phyloP scores from a whole-genome alignment of 2,113 vertebrate genomes.

The Glareola pratincola region DNA sequence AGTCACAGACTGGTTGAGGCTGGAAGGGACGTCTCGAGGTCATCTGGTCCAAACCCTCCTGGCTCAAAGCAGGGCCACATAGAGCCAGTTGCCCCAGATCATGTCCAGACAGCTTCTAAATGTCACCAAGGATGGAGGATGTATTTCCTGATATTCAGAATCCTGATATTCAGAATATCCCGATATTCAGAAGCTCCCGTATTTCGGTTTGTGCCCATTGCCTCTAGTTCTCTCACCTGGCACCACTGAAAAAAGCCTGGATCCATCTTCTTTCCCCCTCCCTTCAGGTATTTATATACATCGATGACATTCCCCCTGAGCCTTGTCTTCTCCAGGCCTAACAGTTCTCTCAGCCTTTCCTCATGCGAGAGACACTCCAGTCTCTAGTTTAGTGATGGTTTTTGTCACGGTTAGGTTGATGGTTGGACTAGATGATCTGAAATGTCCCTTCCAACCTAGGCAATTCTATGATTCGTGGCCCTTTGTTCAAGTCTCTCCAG shows the following conservation, averaged over 20 bases:
- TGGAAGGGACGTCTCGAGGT: not conserved
- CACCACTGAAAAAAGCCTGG: not conserved
- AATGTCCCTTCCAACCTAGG: too few species aligned
- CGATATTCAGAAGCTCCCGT: not conserved
- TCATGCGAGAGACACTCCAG: not conserved
- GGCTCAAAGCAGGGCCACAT: not conserved
- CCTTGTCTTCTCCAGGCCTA: not conserved
- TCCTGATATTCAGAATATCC: too few species aligned
- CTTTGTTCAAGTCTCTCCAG: not conserved
- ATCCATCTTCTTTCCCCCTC: not conserved
- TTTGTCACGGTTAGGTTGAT: too few species aligned
- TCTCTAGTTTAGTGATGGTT: not conserved
- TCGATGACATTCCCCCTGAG: not conserved
- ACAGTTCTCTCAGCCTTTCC: not conserved
- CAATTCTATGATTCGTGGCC: not conserved
- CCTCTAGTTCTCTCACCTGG: not conserved
- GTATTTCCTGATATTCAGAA: too few species aligned
- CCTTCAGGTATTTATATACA: not conserved
- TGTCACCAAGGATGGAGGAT: not conserved
- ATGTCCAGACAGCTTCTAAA: not conserved
- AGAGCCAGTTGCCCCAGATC: not conserved
- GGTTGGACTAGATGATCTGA: too few species aligned
- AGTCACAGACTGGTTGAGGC: not conserved
- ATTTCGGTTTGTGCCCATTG: not conserved
- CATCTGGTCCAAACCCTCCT: not conserved